Conservation (phyloP, 2,113 vertebrate species). For the Urocitellus parryii region DNA sequence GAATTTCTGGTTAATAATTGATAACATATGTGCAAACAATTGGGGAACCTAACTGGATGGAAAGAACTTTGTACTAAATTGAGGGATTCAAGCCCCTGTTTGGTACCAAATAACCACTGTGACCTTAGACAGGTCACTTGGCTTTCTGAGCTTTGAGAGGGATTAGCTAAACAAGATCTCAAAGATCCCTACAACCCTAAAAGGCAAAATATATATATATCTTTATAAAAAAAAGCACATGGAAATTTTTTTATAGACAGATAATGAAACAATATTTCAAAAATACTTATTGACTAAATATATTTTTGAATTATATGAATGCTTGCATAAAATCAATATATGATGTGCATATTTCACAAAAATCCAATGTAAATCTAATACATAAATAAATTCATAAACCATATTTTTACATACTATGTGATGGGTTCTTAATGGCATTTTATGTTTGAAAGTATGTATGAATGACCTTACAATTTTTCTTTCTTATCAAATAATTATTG, state of each 20-base stretch:
- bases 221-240: slow-evolving; percentile 49
- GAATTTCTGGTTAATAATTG: slow-evolving; percentile 71
- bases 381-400: slow-evolving; percentile 33
- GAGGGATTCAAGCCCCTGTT: slow-evolving; percentile 22
- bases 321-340: slow-evolving; percentile 29
- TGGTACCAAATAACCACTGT: slow-evolving; percentile 10
- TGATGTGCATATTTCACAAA: slow-evolving; percentile 44
- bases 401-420: neutral
- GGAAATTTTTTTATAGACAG: slow-evolving; percentile 22
- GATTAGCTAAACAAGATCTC: neutral
- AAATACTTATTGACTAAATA: slow-evolving; percentile 47
- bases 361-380: slow-evolving; percentile 50
- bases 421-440: slow-evolving; percentile 52
- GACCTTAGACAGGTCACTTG: neutral
- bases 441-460: slow-evolving; percentile 52
- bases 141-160: slow-evolving; percentile 34
- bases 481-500: slow-evolving; percentile 34
- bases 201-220: too few relatives aligned
- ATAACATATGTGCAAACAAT: slow-evolving; percentile 63
- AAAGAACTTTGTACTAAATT: slow-evolving; percentile 6
- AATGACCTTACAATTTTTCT: neutral
- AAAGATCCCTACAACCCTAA: neutral
- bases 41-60: neutral
- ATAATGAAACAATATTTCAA: slow-evolving; percentile 59
- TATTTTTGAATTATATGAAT: slow-evolving; percentile 56